These are phyloP conservation scores for Dryoscopus gambensis DNA, from an alignment of 2,113 vertebrate genomes.

Conservation along the genomic window DNA sequence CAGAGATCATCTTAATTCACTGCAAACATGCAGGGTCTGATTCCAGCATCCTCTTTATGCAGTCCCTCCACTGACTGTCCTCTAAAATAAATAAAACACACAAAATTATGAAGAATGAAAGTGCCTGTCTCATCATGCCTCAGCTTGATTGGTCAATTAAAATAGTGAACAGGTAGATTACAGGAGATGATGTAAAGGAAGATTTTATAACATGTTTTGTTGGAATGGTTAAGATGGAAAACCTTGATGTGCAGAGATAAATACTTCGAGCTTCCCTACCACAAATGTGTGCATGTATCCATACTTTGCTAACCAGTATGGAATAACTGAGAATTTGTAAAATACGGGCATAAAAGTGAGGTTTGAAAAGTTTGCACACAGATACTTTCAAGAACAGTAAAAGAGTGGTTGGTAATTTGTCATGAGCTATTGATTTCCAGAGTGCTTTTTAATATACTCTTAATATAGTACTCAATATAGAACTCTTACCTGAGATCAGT, in stretches of 20 bases:
- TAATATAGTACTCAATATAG: not conserved
- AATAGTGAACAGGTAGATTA: not conserved
- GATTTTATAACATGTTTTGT: not conserved
- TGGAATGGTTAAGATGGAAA: not conserved
- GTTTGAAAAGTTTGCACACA: not conserved
- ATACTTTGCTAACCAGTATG: not conserved
- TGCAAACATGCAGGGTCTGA: not conserved
- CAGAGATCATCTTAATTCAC: not conserved
- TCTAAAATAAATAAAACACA: not conserved
- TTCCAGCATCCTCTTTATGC: not conserved
- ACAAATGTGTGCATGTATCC: accelerated
- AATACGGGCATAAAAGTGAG: not conserved
- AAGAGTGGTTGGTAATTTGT: not conserved
- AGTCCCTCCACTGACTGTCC: not conserved
- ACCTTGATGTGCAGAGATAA: not conserved
- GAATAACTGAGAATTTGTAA: not conserved
- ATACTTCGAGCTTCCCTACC: not conserved
- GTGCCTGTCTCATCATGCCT: not conserved
- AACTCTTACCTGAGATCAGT: not conserved
- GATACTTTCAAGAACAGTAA: not conserved
- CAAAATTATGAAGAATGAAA: not conserved
- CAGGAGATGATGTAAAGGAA: not conserved
- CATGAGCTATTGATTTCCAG: not conserved
- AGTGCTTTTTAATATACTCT: not conserved
- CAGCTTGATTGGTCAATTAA: not conserved